phyloP scores from a whole-genome alignment of 2,888 invertebrate genomes.

The Leucozona laternaria region DNA sequence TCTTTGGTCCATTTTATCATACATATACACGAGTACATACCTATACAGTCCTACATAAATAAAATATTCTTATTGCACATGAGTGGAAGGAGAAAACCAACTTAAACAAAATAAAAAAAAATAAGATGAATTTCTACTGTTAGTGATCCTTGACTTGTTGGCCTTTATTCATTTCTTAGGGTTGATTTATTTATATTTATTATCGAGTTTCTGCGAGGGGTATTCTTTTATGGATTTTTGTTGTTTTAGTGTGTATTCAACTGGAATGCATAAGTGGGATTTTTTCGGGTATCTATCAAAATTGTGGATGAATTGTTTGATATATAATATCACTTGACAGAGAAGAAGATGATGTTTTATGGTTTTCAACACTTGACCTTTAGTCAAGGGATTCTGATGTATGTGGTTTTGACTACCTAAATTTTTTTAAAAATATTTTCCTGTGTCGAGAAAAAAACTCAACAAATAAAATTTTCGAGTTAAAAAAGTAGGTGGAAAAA shows the following conservation, averaged over 20 bases:
- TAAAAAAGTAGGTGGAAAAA: no score
- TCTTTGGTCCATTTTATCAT: conserved; percentile 10
- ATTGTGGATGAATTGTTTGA: not conserved
- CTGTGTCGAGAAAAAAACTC: not conserved
- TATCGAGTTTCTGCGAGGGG: conserved; percentile 23
- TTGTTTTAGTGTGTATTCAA: conserved; percentile 12
- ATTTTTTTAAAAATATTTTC: not conserved
- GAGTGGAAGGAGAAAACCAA: not conserved
- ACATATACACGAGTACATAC: not conserved
- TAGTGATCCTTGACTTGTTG: conserved; percentile 59
- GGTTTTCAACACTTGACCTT: conserved; percentile 29
- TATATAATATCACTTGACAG: conserved; percentile 20
- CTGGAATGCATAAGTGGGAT: conserved; percentile 21
- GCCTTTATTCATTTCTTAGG: conserved; percentile 11
- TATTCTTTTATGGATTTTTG: conserved; percentile 17
- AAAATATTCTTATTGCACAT: conserved; percentile 26
- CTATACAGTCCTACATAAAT: not conserved
- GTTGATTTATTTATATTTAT: conserved; percentile 59
- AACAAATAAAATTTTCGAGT: not conserved
- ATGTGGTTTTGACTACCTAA: not conserved
- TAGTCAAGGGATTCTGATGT: not conserved
- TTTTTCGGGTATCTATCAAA: not conserved
- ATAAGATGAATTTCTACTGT: conserved; percentile 52
- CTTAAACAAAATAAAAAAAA: conserved; percentile 10
- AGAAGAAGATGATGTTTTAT: not conserved